Evolutionary conservation across 2,888 invertebrate genomes (phyloP), one percentile per base, ranked within the genome.

Genomic region (Pycnomerus fuliginosus): DNA sequence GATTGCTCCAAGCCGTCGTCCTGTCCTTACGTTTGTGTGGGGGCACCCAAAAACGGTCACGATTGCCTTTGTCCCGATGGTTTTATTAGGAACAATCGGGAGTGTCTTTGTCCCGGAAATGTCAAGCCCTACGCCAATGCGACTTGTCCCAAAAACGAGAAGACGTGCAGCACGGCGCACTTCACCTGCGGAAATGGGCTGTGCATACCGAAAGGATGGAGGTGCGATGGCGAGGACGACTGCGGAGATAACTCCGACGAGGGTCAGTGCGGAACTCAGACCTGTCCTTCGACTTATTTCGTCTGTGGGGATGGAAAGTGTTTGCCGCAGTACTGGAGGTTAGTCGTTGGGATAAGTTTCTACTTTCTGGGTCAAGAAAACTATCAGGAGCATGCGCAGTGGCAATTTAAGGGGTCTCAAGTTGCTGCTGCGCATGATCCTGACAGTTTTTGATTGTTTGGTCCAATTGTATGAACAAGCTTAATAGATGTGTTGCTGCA

Each of bases 1-100:
- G 79, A 79, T 0, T 92, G 92, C 61, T 75, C 78, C 0, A 74
- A 73, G 1, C 28, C 56, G 1, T 23, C 58, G 10, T 75, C 74
- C 10, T 93, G 93, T 55, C 77, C 83, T 1, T 83, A 87, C 53
- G 75, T 93, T 48, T 93, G 94, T 61, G 78, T 92, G 3, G 87
- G 87, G 0, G 79, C 80, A 5, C 91, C 92, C 0, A 77, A 64
- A 40, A 59, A 78, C 35, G 76, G 74, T 0, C 79, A 78, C 57
- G 34, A 23, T 5, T 93, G 93, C 60, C 74, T 89, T 1, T 94
- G 93, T 64, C 90, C 91, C 0, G 88, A 91, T 61, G 88, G 87
- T 0, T 53, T 66, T 52, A 68, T 70, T 7, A 73, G 71, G 56
- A 63, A 65, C 14, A 68, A 73, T 10, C 79, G 78, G 0, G 79